phyloP scores from a whole-genome alignment of 1,140 invertebrate genomes.

The Stratiolaelaps scimitus region DNA sequence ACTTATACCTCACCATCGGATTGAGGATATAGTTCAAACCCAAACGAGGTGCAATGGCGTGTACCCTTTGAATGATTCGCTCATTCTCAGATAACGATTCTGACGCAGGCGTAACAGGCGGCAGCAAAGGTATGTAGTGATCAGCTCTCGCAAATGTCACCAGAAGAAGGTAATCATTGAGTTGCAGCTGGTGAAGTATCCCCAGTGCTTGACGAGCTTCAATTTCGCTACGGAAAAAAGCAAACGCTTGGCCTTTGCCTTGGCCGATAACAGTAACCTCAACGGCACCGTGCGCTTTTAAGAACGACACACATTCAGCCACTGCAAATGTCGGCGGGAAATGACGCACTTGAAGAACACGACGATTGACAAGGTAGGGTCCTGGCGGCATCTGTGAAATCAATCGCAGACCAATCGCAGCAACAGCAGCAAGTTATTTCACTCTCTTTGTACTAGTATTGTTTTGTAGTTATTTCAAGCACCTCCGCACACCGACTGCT shows the following conservation, averaged over 20 bases:
- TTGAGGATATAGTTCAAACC: slow-evolving; percentile 41
- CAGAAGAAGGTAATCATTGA: slow-evolving; percentile 3
- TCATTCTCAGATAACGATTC: background rate
- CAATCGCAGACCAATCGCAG: too few species aligned
- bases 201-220: slow-evolving; percentile 1
- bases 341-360: slow-evolving; percentile 21
- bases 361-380: background rate
- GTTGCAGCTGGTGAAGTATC: slow-evolving; percentile 5
- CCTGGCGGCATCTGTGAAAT: slow-evolving; percentile 7
- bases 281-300: slow-evolving; percentile 5
- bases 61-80: slow-evolving; percentile 6
- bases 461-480: too few species aligned
- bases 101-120: background rate
- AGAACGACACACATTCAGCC: background rate
- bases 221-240: background rate
- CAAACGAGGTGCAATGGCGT: slow-evolving; percentile 31
- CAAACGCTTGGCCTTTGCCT: background rate
- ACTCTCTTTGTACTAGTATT: too few species aligned
- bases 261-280: background rate
- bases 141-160: slow-evolving; percentile 13
- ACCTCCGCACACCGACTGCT: too few species aligned
- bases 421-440: too few species aligned
- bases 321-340: background rate
- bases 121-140: slow-evolving; percentile 1
- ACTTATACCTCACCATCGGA: slow-evolving; percentile 42